Evolutionary conservation across 1,140 invertebrate genomes (phyloP), one percentile per base, ranked within the genome.

Genomic region (Conus ventricosus): DNA sequence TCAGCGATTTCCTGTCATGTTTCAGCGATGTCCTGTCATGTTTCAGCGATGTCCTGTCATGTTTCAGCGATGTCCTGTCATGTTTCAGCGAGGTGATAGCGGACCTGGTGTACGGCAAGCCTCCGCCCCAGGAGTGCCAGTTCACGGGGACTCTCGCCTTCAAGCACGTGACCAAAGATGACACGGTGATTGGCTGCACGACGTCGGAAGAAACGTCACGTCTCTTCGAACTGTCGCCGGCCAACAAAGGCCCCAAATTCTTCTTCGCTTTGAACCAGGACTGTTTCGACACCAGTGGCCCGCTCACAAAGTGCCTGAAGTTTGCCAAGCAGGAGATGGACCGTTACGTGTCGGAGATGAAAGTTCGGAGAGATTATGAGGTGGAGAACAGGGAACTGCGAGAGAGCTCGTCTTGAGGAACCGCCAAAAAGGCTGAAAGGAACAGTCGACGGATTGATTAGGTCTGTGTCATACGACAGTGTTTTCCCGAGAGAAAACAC

Each of bases 131-230:
- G 75, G 91, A 92, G 15, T 94, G 92, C 88, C 89, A 91, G 13
- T 94, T 94, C 88, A 93, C 92, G 11, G 91, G 90, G 27, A 87
- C 92, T 15, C 76, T 94, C 20, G 92, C 92, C 81, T 90, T 93
- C 6, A 89, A 90, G 88, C 91, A 93, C 75, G 90, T 94, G 20
- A 90, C 91, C 8, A 90, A 92, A 88, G 93, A 94, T 27, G 90
- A 93, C 81, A 94, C 92, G 39, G 88, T 93, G 27, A 88, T 94
- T 67, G 92, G 90, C 13, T 92, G 90, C 85, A 92, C 93, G 0
- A 88, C 92, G 11, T 85, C 71, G 80, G 81, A 90, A 39, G 88
- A 90, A 20, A 88, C 86, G 17, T 60, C 57, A 60, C 90, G 90
- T 51, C 76, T 94, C 23, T 88, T 94, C 75, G 93, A 94, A 88